Conservation (phyloP, 2,797 vertebrate genomes). For the Cuniculus paca region DNA sequence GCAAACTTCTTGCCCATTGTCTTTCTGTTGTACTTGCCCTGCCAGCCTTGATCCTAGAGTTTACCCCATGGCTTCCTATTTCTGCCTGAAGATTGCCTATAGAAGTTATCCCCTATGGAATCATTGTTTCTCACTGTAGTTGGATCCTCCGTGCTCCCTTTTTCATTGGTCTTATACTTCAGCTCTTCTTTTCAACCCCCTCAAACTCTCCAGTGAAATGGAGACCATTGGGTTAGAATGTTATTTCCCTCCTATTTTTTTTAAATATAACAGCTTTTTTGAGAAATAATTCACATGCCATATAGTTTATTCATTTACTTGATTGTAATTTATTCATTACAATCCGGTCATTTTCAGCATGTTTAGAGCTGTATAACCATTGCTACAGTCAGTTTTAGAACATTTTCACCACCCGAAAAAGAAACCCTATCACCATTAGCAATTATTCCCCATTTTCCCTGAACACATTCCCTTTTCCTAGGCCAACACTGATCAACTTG, state of each 20-base stretch:
- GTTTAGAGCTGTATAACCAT: conserved; percentile 1
- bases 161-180: conserved; percentile 30
- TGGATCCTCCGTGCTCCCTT: conserved; percentile 12
- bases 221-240: conserved; percentile 19
- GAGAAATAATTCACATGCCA: background rate
- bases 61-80: conserved; percentile 5
- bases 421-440: background rate
- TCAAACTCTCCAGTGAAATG: conserved; percentile 31
- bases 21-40: conserved; percentile 36
- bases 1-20: conserved; percentile 3
- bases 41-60: background rate
- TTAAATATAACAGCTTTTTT: background rate
- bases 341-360: background rate
- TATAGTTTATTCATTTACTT: background rate
- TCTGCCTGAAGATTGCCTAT: background rate
- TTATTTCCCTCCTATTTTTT: background rate
- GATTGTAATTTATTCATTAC: background rate
- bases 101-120: background rate
- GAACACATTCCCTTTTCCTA: background rate
- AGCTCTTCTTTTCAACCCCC: background rate
- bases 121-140: background rate
- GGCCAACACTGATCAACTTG: background rate
- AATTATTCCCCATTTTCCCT: background rate
- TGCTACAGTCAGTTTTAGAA: background rate
- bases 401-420: background rate